phyloP scores from a whole-genome alignment of 2,113 vertebrate species.

The Lophura nycthemera region DNA sequence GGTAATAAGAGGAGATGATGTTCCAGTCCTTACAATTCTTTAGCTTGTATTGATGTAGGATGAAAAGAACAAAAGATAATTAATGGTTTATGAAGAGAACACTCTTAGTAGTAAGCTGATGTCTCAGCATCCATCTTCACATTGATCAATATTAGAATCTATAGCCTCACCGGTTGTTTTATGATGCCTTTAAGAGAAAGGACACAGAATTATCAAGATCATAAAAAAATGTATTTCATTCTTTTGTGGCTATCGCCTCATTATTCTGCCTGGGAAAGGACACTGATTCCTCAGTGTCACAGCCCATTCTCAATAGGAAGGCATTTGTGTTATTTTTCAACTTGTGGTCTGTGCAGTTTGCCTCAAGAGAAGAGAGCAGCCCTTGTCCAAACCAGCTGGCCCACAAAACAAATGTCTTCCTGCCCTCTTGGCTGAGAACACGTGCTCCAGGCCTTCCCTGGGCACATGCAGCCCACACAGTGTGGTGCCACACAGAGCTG shows the following conservation, averaged over 20 bases:
- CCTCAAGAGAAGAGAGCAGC: background rate
- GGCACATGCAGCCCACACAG: fast-evolving
- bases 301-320: background rate
- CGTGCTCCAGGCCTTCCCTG: fast-evolving
- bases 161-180: slow-evolving; percentile 31
- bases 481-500: fast-evolving
- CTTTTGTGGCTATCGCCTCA: slow-evolving; percentile 16
- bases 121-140: slow-evolving; percentile 44
- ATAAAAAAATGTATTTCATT: slow-evolving; percentile 61
- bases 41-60: slow-evolving; percentile 11
- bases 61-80: slow-evolving; percentile 63
- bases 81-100: background rate
- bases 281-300: background rate
- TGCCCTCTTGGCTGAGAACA: background rate
- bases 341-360: background rate
- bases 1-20: slow-evolving; percentile 8
- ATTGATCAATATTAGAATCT: slow-evolving; percentile 54
- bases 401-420: background rate
- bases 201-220: slow-evolving; percentile 56
- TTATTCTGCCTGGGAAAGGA: slow-evolving; percentile 28
- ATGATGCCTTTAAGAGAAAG: slow-evolving; percentile 27
- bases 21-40: background rate
- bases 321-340: background rate
- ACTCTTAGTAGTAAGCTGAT: background rate
- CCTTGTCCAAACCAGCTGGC: background rate